Evolutionary conservation across 92 coral and sea anemone genomes (phyloP).

Genomic region (Chrysogorgia sp.): DNA sequence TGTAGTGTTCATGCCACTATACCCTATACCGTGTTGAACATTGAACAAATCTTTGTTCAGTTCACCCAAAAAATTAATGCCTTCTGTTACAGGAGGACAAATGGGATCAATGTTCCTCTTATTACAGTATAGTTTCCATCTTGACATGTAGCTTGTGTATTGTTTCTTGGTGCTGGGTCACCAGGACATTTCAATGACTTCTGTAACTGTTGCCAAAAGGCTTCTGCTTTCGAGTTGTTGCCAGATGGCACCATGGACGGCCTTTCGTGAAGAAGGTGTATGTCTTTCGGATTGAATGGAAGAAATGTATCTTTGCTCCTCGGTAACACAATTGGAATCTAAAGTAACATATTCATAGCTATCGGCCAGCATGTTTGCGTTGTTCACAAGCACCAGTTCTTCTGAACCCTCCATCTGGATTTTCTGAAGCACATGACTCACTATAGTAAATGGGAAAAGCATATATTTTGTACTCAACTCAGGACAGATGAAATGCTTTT

Average conservation of each 20-base stretch:
- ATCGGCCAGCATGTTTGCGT: slow-evolving; percentile 54
- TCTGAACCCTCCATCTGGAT: slow-evolving; percentile 49
- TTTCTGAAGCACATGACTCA: slow-evolving; percentile 21
- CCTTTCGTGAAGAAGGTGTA: slow-evolving; percentile 52
- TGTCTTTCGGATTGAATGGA: slow-evolving; percentile 38
- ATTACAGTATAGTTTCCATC: slow-evolving; percentile 50
- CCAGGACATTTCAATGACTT: slow-evolving; percentile 39
- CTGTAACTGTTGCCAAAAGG: slow-evolving; percentile 39
- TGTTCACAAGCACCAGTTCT: slow-evolving; percentile 48
- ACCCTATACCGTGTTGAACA: slow-evolving; percentile 15
- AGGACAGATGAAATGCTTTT: no score
- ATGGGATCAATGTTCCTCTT: slow-evolving; percentile 41
- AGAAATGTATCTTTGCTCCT: slow-evolving; percentile 2
- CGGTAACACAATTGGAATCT: slow-evolving; percentile 31
- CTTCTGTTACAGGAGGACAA: slow-evolving; percentile 44
- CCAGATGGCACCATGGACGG: slow-evolving; percentile 41
- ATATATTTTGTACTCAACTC: no score
- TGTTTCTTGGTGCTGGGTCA: slow-evolving; percentile 47
- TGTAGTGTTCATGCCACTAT: slow-evolving; percentile 16
- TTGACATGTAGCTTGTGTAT: slow-evolving; percentile 39
- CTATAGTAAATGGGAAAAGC: no score
- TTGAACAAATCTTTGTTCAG: no score
- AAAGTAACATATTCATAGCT: slow-evolving; percentile 46
- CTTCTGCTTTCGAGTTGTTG: slow-evolving; percentile 39
- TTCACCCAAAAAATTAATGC: slow-evolving; percentile 14